Evolutionary conservation across 1,140 invertebrate species (phyloP).

Genomic region (Prorops nasuta): DNA sequence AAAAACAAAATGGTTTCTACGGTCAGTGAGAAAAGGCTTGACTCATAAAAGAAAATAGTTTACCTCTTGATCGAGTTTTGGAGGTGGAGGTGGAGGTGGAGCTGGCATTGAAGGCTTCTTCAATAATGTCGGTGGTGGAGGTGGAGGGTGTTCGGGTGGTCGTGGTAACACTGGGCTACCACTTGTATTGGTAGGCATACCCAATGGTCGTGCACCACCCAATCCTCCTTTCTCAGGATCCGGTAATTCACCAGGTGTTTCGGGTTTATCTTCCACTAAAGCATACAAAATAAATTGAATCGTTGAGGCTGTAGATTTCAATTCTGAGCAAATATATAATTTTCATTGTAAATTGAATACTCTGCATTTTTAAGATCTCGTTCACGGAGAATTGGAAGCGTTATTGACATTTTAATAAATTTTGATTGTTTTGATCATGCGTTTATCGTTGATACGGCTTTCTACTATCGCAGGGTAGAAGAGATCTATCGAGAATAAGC

Average conservation of each 20-base stretch:
- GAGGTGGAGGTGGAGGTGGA: conserved; percentile 46
- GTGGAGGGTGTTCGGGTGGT: conserved; percentile 58
- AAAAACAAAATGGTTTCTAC: no score
- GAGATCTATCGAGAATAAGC: no score
- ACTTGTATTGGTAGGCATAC: conserved; percentile 57
- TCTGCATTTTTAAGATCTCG: no score
- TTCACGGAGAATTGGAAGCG: no score
- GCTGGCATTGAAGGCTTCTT: conserved; percentile 48
- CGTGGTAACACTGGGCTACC: conserved; percentile 56
- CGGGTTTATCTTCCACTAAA: conserved; percentile 62
- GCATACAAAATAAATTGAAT: conserved; percentile 58
- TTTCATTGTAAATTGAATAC: background rate
- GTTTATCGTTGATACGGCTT: no score
- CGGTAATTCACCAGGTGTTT: conserved; percentile 72
- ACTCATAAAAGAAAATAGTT: no score
- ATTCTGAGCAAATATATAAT: background rate
- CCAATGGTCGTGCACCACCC: conserved; percentile 72
- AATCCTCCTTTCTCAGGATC: conserved; percentile 71
- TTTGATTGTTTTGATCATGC: no score
- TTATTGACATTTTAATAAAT: no score
- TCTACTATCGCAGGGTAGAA: no score
- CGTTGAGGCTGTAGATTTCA: conserved; percentile 51
- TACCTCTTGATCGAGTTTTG: conserved; percentile 69
- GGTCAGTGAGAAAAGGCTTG: no score
- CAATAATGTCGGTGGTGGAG: conserved; percentile 49